Evolutionary conservation across 1,140 invertebrate genomes (phyloP), one percentile per base, ranked within the genome.

Genomic region (Dendrolimus punctatus): DNA sequence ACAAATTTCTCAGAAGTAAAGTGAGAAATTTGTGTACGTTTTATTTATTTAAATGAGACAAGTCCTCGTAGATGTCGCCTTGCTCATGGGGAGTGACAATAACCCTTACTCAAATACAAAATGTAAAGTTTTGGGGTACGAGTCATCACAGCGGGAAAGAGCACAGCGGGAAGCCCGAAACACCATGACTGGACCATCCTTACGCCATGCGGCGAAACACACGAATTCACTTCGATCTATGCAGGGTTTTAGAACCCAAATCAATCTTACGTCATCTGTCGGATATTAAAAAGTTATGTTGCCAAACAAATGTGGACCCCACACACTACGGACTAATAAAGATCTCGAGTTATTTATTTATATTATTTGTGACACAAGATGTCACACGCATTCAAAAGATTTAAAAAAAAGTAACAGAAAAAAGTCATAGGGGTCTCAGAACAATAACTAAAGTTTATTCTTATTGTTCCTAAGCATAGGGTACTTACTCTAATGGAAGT

Each of bases 181-280:
- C 57, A 61, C 68, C 73, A 66, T 68, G 68, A 64, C 65, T 64
- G 66, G 70, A 71, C 69, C 73, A 65, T 71, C 73, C 70, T 60
- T 63, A 62, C 68, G 53, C 57, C 80, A 83, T 68, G 80, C 82
- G 80, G 82, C 62, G 82, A 76, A 75, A 85, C 82, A 85, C 73
- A 76, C 69, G 66, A 82, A 80, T 72, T 72, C 76, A 78, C 77
- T 85, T 82, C 62, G 54, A 75, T 62, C 66, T 67, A 64, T 73
- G 66, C 76, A 53, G 57, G 49, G 57, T 63, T 60, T 57, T 36
- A 64, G 52, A 66, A 64, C 58, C 66, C 60, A 71, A 67, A 80
- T 84, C 74, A 80, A 80, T 78, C 66, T 45, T 23, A 71, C 59
- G 71, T 76, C 73, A 68, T 56, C 54, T 52, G 60, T 68, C 65